Evolutionary conservation across 2,888 invertebrate genomes (phyloP).

Genomic region (Leptodirus hochenwartii): DNA sequence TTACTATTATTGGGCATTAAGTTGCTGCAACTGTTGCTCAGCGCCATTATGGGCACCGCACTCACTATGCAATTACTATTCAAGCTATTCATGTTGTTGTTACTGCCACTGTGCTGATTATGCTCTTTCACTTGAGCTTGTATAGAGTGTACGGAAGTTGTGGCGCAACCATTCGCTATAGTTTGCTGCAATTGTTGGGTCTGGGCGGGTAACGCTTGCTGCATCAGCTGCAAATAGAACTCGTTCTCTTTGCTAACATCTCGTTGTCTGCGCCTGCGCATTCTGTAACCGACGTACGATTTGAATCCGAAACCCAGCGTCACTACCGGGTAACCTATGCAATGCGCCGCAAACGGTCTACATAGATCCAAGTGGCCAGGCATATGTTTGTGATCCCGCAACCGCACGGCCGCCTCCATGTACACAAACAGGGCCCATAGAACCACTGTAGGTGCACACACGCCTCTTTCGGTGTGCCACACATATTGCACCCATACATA

Average conservation of each 20-base stretch:
- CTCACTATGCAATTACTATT: no score
- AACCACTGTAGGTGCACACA: conserved; percentile 86
- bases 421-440: conserved; percentile 90
- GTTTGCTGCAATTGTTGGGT: conserved; percentile 7
- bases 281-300: conserved; percentile 77
- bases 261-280: conserved; percentile 78
- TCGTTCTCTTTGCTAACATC: conserved; percentile 91
- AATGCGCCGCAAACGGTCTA: conserved; percentile 92
- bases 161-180: conserved; percentile 6
- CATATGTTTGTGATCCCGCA: conserved; percentile 65
- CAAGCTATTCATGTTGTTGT: no score
- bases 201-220: conserved; percentile 72
- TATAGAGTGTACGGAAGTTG: no score
- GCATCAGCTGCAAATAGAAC: conserved; percentile 82
- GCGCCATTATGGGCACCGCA: no score
- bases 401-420: conserved; percentile 78
- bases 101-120: conserved; percentile 8
- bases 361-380: conserved; percentile 78
- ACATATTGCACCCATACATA: conserved; percentile 99
- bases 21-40: no score
- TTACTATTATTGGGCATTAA: no score
- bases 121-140: no score
- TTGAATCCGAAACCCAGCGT: conserved; percentile 93
- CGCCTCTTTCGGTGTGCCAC: conserved; percentile 90
- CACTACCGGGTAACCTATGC: conserved; percentile 76